Evolutionary conservation across 2,888 invertebrate genomes (phyloP), one percentile per base, ranked within the genome.

Genomic region (Cephus pulcher): DNA sequence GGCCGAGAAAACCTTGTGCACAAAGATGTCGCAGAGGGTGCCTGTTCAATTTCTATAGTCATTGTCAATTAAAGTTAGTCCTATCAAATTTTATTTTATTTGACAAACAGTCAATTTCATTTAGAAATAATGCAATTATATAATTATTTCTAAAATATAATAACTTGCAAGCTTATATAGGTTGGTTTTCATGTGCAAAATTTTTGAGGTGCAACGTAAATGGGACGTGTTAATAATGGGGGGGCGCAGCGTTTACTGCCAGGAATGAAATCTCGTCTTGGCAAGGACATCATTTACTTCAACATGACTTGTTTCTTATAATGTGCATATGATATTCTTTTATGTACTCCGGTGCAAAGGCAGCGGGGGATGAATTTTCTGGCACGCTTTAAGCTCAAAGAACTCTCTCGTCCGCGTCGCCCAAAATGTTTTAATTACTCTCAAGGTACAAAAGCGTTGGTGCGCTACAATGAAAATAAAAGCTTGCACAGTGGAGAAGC

Each of bases 341-440:
- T 68, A 80, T 69, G 69, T 33, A 69, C 75, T 70, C 68, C 23
- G 23, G 56, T 56, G 23, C 56, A 56, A 56, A 74, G 80, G 34
- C 74, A 76, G 75, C 78, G 80, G 75, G 82, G 83, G 80, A 84
- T 83, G 85, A 82, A 84, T 85, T 84, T 84, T 85, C 84, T 81
- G 84, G 79, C 80, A 80, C 83, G 84, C 83, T 85, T 84, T 83
- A 82, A 84, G 80, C 84, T 84, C 85, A 85, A 85, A 85, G 85
- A 83, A 84, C 84, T 79, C 81, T 79, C 81, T 81, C 82, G 79
- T 78, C 77, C 74, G 78, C 70, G 75, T 76, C 70, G 56, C 71
- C 68, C 74, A 84, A 88, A 88, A 88, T 88, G 87, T 87, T 88
- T 88, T 88, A 88, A 88, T 88, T 88, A 88, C 88, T 88, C 85